Conservation (phyloP, 23 tunicate genomes). For the Oikopleura vanhoeffeni region DNA sequence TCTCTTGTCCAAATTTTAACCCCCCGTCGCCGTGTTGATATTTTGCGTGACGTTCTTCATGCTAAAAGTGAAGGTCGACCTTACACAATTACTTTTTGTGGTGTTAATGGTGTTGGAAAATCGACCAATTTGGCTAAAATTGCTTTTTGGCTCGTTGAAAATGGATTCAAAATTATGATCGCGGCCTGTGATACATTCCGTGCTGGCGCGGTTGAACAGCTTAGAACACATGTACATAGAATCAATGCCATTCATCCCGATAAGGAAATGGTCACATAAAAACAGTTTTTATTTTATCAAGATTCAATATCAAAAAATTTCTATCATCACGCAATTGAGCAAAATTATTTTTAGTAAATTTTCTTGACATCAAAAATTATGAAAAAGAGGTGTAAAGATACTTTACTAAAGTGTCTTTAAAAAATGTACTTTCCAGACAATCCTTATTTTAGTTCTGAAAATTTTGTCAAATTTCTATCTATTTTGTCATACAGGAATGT, state of each 20-base stretch:
- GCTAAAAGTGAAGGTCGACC: constrained; percentile 52
- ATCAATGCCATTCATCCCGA: constrained; percentile 51
- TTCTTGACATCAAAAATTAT: too few species aligned
- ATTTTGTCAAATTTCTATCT: too few species aligned
- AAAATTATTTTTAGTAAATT: too few species aligned
- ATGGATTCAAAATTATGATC: constrained; percentile 87
- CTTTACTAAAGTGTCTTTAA: too few species aligned
- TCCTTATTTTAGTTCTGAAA: too few species aligned
- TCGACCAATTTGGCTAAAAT: constrained; percentile 97
- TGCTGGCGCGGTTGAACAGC: constrained; percentile 98
- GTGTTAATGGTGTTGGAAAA: constrained; percentile 98
- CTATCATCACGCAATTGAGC: too few species aligned
- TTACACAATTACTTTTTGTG: constrained; percentile 94
- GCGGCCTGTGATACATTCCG: constrained; percentile 99
- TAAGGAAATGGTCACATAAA: too few species aligned
- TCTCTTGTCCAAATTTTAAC: constrained; percentile 78
- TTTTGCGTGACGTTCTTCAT: constrained; percentile 79
- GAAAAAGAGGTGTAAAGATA: too few species aligned
- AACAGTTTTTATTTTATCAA: too few species aligned
- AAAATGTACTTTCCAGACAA: too few species aligned
- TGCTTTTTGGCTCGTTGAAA: constrained; percentile 89
- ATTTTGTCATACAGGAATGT: too few species aligned
- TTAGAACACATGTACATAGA: constrained; percentile 77
- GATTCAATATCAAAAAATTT: too few species aligned
- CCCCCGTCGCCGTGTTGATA: constrained; percentile 87